Base-by-base conservation (phyloP, 2,113 vertebrate genomes). In the Ageneiosus marmoratus region DNA sequence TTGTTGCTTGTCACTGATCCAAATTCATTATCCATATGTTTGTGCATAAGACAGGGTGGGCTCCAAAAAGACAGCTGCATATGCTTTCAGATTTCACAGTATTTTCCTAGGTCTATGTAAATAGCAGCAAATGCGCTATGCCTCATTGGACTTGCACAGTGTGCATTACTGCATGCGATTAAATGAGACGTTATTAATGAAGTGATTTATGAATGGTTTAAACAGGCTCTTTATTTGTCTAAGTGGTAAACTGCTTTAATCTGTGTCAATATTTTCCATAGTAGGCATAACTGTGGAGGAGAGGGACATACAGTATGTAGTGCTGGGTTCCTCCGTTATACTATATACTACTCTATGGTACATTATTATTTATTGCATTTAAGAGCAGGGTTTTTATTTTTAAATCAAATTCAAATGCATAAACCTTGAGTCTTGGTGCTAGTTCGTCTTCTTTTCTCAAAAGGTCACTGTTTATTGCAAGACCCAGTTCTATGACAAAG, bases 121-220 rank as follows among this genome's bases (percentile, higher is more conserved):
- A 56, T 78, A 87, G 55, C 50, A 55, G 60, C 69, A 63, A 65
- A 55, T 15, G 67, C 58, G 60, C 27, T 11, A 34, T n/a, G 79
- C 63, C 69, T 87, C 70, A 81, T 79, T 80, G 18, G 29, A n/a
- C 24, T 75, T 50, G 2, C 29, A 32, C 16, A 29, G 78, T n/a
- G 72, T 48, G 34, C 46, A 44, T 56, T 24, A 75, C 69, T 10
- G 58, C 46, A 60, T 48, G 69, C 13, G 37, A 20, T 51, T 53
- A 24, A 60, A 60, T 53, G 44, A 83, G 51, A 77, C 13, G 63
- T 55, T 67, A 77, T 55, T 84, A 84, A 86, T 84, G 73, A 72
- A 84, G 84, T 84, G 82, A 86, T 81, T 81, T 48, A 84, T 84
- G 78, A 24, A 73, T 55, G n/a, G 24, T 74, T 73, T 60, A 60